Evolutionary conservation across 2,113 vertebrate genomes (phyloP), one percentile per base, ranked within the genome.

Genomic region (Poeciliopsis occidentalis): DNA sequence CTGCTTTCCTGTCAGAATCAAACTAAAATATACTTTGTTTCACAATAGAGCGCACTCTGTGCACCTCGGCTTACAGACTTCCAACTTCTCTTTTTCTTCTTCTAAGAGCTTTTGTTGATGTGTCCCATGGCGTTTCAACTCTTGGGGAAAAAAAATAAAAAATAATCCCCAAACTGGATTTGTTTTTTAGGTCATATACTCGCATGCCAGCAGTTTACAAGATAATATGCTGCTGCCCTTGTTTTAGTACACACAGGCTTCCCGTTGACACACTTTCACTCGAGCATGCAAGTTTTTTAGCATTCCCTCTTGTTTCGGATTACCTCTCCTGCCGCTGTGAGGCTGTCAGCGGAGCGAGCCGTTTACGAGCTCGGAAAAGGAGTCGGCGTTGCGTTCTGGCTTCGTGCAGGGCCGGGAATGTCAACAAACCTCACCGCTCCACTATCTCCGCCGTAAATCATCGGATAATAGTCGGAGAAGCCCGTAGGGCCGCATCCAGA

Each of bases 371-470:
- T 60, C 19, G 29, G 71, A 76, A 75, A 75, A 37, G 73, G 67
- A 77, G 80, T 64, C 79, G 72, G 74, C 8, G 64, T 77, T 19
- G 30, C 32, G 65, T 76, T 78, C 79, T 54, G 66, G 75, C 84
- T 81, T 82, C 72, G 73, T 0, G 61, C 12, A 19, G 75, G 82
- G 67, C 69, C 60, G 78, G 76, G 82, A 85, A 89, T 81, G 85
- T 91, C 90, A 91, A 85, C 89, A 91, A 73, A 73, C 81, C 82
- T 87, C 73, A 81, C 78, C 76, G 67, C 78, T 69, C 62, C 26
- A 0, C 80, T 85, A 78, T 85, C 76, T 57, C 5, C 78, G 69
- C 81, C 62, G 78, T 91, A 93, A 92, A 93, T 93, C 82, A 82
- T 11, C 0, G 7, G 39, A 66, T 85, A 76, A 87, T 87, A 80